phyloP scores from a whole-genome alignment of 2,113 vertebrate species.

The Sakesphorus luctuosus region DNA sequence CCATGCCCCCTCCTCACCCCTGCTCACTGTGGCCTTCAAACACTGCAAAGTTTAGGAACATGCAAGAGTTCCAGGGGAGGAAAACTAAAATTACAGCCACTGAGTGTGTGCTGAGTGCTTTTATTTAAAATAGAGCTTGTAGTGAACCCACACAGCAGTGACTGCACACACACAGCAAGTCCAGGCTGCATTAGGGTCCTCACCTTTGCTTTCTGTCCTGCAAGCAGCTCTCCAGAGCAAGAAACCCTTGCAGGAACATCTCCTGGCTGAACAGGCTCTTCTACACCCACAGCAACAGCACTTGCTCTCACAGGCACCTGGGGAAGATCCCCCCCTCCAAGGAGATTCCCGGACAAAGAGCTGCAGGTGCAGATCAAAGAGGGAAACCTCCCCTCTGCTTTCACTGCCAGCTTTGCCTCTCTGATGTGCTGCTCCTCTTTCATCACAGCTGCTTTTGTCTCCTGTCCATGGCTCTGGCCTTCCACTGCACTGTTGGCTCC shows the following conservation, averaged over 20 bases:
- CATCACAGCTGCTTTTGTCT: background rate
- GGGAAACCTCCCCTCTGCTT: background rate
- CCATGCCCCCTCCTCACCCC: background rate
- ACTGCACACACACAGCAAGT: background rate
- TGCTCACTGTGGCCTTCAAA: background rate
- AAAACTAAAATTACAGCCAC: fast-evolving
- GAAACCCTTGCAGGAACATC: background rate
- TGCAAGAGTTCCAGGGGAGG: background rate
- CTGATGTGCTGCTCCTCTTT: background rate
- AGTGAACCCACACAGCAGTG: background rate
- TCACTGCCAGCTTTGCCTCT: background rate
- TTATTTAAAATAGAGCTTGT: background rate
- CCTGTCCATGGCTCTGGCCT: background rate
- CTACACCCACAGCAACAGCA: background rate
- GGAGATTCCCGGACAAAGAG: background rate
- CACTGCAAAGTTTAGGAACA: background rate
- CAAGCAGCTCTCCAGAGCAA: background rate
- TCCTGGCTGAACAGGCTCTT: background rate
- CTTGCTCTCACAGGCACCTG: background rate
- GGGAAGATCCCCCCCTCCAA: background rate
- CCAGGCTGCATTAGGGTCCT: fast-evolving
- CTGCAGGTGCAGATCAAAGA: background rate
- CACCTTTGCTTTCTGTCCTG: background rate
- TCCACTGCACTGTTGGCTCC: fast-evolving
- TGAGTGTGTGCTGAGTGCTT: fast-evolving